A percentile compares a stretch with the other conserved stretches of the same genome.
Conservation (phyloP, 2,888 invertebrate genomes). For the Parasteatoda lunata region DNA sequence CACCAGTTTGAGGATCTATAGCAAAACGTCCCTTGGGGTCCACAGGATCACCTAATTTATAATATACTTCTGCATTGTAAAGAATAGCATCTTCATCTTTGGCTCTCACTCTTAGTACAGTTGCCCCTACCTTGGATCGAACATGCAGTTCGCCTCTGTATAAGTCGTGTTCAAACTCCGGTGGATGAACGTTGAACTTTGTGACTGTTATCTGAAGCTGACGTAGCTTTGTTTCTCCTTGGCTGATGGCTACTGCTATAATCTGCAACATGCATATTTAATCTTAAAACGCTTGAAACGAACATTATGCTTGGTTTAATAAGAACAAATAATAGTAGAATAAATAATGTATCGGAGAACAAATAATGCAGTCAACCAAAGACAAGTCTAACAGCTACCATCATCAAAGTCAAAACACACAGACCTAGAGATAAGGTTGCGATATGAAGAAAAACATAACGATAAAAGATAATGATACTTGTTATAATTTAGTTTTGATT, state of each 20-base stretch:
- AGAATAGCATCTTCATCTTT: conserved; percentile 64
- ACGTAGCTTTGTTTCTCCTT: conserved; percentile 62
- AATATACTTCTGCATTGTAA: conserved; percentile 67
- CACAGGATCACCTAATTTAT: conserved; percentile 41
- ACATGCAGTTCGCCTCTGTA: conserved; percentile 66
- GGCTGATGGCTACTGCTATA: conserved; percentile 68
- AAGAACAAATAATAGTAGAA: no score
- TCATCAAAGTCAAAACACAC: no score
- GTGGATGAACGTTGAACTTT: conserved; percentile 65
- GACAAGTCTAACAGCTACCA: no score
- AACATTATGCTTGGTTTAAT: no score
- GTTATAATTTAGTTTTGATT: no score
- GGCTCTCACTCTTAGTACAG: conserved; percentile 61
- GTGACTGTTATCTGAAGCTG: conserved; percentile 65
- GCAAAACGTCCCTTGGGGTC: conserved; percentile 57
- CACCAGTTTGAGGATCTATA: conserved; percentile 55
- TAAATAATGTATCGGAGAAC: no score
- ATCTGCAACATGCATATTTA: conserved; percentile 31
- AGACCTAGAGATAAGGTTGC: no score
- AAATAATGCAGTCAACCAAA: no score
- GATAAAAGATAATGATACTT: no score
- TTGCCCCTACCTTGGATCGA: conserved; percentile 48
- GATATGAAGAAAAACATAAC: no score
- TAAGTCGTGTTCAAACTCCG: conserved; percentile 62
- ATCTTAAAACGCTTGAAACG: no score